A percentile compares a stretch with the other conserved stretches of the same genome.
Conservation (phyloP, 2,113 vertebrate species). For the Leptocoma aspasia region DNA sequence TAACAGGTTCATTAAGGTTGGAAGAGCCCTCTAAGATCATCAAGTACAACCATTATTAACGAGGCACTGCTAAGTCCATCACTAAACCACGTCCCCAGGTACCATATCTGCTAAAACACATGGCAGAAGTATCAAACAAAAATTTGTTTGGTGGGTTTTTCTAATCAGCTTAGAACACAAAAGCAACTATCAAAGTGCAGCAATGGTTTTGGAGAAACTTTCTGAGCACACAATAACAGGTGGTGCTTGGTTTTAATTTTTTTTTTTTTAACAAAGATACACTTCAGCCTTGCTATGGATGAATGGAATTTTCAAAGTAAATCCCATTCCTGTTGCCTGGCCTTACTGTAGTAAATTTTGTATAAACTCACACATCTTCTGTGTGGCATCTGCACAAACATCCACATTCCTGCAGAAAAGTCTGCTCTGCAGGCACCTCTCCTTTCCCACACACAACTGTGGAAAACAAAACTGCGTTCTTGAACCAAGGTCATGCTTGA, state of each 20-base stretch:
- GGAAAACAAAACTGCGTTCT: background rate
- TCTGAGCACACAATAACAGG: background rate
- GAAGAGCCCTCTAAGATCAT: background rate
- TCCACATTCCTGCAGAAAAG: background rate
- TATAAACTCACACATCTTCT: background rate
- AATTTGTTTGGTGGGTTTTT: background rate
- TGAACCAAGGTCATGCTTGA: background rate
- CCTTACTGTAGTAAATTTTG: background rate
- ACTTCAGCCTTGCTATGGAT: background rate
- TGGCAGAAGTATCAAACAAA: background rate
- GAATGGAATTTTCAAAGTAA: background rate
- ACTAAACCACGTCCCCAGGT: background rate
- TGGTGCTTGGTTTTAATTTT: background rate
- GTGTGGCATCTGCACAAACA: background rate
- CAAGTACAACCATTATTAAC: background rate
- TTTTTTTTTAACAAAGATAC: background rate
- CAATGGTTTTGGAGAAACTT: background rate
- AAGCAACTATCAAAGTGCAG: background rate
- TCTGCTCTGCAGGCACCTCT: background rate
- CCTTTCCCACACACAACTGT: background rate
- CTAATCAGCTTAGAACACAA: background rate
- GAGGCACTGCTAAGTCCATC: background rate
- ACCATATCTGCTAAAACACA: background rate
- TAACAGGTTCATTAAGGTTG: background rate
- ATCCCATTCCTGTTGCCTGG: background rate